Evolutionary conservation across 1,140 invertebrate species (phyloP).

Genomic region (Drosophila takahashii): DNA sequence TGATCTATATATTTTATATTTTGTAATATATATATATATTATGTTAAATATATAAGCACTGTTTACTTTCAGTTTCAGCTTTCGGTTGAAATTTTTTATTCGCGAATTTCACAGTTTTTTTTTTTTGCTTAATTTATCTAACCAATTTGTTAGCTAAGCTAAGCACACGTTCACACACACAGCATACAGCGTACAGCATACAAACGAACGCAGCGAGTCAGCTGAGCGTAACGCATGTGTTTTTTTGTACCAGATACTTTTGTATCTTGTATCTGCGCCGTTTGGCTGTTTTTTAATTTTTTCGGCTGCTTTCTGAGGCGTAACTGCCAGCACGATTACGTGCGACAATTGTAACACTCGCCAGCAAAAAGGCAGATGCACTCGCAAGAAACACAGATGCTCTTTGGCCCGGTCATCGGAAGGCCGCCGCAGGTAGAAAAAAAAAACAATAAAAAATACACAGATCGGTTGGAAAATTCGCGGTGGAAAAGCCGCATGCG

Average conservation of each 20-base stretch:
- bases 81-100: conserved; percentile 6
- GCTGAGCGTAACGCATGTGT: conserved; percentile 72
- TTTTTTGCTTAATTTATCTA: conserved; percentile 67
- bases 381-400: conserved; percentile 9
- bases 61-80: conserved; percentile 58
- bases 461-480: conserved; percentile 6
- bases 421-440: background rate
- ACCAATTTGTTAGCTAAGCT: conserved; percentile 73
- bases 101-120: conserved; percentile 50
- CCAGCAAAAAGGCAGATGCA: conserved; percentile 34
- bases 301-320: conserved; percentile 65
- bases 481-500: conserved; percentile 10
- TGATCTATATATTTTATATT: conserved; percentile 2
- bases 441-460: background rate
- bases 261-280: conserved; percentile 48
- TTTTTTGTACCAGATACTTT: conserved; percentile 43
- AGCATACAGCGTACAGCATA: background rate
- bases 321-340: conserved; percentile 70
- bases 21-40: background rate
- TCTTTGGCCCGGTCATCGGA: background rate
- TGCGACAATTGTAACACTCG: conserved; percentile 43
- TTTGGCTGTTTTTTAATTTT: conserved; percentile 1
- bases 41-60: conserved; percentile 1
- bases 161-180: conserved; percentile 20
- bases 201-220: conserved; percentile 28